Evolutionary conservation across 2,888 invertebrate species (phyloP).

Genomic region (Diarsia brunnea): DNA sequence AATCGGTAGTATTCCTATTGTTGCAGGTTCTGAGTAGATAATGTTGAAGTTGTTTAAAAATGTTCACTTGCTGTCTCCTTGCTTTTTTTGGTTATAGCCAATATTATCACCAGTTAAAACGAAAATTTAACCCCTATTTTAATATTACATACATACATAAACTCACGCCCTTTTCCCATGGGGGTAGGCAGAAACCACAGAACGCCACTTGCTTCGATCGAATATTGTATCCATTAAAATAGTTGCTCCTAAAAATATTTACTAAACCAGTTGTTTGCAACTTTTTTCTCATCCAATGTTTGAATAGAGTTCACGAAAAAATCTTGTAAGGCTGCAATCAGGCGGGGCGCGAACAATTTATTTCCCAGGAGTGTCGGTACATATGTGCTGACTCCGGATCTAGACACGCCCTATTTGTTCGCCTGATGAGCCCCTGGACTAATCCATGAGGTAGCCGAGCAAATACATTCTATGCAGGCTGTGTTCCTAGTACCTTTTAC

Average conservation of each 20-base stretch:
- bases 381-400: conserved; percentile 85
- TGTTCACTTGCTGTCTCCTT: neutral
- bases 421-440: conserved; percentile 79
- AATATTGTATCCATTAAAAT: neutral
- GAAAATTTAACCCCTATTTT: neutral
- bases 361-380: conserved; percentile 87
- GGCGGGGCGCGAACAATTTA: conserved; percentile 83
- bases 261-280: conserved; percentile 12
- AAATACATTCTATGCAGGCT: conserved; percentile 63
- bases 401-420: conserved; percentile 87
- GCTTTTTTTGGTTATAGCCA: neutral
- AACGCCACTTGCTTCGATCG: no score
- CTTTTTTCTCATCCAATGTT: conserved; percentile 50
- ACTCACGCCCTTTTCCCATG: no score
- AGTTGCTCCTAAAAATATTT: conserved; percentile 16
- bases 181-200: no score
- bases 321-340: conserved; percentile 84
- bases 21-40: neutral
- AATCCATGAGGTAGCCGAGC: conserved; percentile 69
- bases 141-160: no score
- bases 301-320: conserved; percentile 73
- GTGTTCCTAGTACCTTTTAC: conserved; percentile 50
- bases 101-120: neutral
- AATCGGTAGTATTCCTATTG: neutral
- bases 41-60: neutral